Conservation (phyloP, 2,113 vertebrate genomes). For the Pseudorasbora parva region DNA sequence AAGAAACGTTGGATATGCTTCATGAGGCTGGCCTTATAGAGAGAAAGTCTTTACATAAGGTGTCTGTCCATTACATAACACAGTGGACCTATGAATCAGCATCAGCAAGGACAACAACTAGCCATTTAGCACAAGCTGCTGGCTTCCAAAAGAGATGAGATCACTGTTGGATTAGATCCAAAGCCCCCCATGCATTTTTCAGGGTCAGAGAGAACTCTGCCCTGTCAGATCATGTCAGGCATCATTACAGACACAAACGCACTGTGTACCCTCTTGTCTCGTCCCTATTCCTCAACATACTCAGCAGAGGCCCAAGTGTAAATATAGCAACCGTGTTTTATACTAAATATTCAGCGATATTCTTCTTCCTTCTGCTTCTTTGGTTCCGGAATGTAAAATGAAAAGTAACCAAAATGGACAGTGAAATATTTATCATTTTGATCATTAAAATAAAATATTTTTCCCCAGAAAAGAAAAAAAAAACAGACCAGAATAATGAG, state of each 20-base stretch:
- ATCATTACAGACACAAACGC: slow-evolving; percentile 50
- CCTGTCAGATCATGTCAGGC: slow-evolving; percentile 69
- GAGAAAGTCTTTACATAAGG: slow-evolving; percentile 2
- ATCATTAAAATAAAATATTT: too few relatives aligned
- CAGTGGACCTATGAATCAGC: slow-evolving; percentile 69
- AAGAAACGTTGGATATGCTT: not conserved
- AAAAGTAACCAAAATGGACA: not conserved
- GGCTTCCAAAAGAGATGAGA: slow-evolving; percentile 71
- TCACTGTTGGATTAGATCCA: slow-evolving; percentile 75
- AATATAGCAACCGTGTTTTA: slow-evolving; percentile 23
- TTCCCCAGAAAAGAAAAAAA: too few relatives aligned
- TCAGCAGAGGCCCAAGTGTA: slow-evolving; percentile 11
- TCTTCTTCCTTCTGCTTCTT: not conserved
- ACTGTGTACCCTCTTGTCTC: slow-evolving; percentile 45
- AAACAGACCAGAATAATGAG: not conserved
- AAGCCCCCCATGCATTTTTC: slow-evolving; percentile 71
- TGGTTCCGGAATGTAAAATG: not conserved
- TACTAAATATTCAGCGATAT: not conserved
- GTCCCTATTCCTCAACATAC: not conserved
- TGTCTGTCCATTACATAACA: slow-evolving; percentile 65
- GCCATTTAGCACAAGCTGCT: slow-evolving; percentile 58
- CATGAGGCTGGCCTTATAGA: not conserved
- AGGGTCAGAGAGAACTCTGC: slow-evolving; percentile 71
- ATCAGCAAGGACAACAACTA: slow-evolving; percentile 63
- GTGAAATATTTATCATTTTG: too few relatives aligned